phyloP scores from a whole-genome alignment of 2,888 invertebrate genomes.

The Cephus rjabovi region DNA sequence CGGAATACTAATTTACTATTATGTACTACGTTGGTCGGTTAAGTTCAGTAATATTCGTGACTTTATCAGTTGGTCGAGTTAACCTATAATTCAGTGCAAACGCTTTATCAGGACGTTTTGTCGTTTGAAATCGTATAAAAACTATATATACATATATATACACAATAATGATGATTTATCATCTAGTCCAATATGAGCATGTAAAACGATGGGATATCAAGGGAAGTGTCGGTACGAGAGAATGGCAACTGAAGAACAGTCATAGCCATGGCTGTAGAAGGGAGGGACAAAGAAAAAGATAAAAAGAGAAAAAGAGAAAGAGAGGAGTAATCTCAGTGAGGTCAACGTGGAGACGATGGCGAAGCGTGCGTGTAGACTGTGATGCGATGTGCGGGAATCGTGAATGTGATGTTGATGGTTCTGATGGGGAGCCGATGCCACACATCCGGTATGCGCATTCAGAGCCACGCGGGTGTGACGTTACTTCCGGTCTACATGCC shows the following conservation, averaged over 20 bases:
- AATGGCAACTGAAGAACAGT: neutral
- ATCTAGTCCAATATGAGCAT: neutral
- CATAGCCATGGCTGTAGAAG: neutral
- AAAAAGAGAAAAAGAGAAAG: neutral
- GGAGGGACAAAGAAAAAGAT: conserved; percentile 3
- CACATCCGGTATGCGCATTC: conserved; percentile 68
- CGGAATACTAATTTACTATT: neutral
- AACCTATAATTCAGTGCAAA: neutral
- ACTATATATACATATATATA: too few species aligned
- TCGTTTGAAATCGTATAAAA: neutral
- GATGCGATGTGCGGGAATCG: conserved; percentile 55
- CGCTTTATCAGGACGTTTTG: neutral
- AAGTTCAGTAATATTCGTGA: neutral
- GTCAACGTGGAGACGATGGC: neutral
- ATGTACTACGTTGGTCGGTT: neutral
- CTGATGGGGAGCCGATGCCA: conserved; percentile 67
- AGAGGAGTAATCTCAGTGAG: conserved; percentile 10
- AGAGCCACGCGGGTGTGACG: conserved; percentile 67
- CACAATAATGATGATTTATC: neutral
- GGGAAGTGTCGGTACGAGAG: neutral
- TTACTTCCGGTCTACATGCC: conserved; percentile 66
- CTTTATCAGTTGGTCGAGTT: neutral
- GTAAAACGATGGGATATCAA: neutral
- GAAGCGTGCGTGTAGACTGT: conserved; percentile 28
- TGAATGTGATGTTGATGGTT: conserved; percentile 64